phyloP scores from a whole-genome alignment of 2,113 vertebrate species.

The Collichthys lucidus region DNA sequence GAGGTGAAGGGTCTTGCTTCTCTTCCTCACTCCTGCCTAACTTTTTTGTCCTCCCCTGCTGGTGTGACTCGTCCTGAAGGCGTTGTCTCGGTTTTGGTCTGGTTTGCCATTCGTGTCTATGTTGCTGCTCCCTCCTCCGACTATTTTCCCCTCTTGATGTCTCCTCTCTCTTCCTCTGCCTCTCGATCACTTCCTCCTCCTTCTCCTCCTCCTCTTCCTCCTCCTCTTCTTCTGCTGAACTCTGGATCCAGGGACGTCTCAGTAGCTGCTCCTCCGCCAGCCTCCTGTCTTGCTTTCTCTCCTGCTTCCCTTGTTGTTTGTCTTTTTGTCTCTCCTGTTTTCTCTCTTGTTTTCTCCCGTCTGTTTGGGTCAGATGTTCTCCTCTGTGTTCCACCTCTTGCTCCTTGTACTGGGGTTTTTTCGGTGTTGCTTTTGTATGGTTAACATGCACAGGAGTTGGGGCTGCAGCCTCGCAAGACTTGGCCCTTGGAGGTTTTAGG shows the following conservation, averaged over 20 bases:
- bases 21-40: conserved; percentile 62
- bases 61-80: conserved; percentile 38
- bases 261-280: conserved; percentile 85
- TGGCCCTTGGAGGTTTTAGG: conserved; percentile 61
- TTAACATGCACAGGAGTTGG: conserved; percentile 41
- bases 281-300: conserved; percentile 79
- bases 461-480: conserved; percentile 51
- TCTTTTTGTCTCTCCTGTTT: conserved; percentile 61
- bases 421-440: conserved; percentile 57
- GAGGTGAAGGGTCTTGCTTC: conserved; percentile 77
- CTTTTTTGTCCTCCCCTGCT: conserved; percentile 49
- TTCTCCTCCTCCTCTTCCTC: conserved; percentile 58
- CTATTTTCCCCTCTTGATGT: conserved; percentile 66
- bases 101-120: conserved; percentile 68
- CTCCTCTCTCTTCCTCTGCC: conserved; percentile 79
- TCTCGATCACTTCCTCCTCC: conserved; percentile 77
- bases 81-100: conserved; percentile 50
- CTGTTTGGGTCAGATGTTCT: conserved; percentile 22
- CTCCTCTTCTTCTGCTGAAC: conserved; percentile 80
- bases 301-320: conserved; percentile 52
- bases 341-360: conserved; percentile 48
- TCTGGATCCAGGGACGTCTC: conserved; percentile 82
- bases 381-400: conserved; percentile 63
- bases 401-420: conserved; percentile 64
- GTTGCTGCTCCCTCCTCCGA: conserved; percentile 68